Conservation (phyloP, 2,888 invertebrate species). For the Cephus runcator region DNA sequence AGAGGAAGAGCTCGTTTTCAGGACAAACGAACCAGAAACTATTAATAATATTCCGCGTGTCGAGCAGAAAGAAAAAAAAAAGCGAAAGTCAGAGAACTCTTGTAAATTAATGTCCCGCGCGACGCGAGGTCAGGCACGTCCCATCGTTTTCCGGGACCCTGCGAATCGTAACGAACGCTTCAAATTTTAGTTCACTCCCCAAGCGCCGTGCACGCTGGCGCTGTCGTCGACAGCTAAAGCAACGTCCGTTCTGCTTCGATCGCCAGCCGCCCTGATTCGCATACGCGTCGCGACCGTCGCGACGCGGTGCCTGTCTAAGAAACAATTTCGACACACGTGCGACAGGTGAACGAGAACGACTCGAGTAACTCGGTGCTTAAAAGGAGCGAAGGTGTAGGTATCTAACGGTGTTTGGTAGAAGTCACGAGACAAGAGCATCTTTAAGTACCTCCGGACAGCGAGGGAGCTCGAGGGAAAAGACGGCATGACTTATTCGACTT, state of each 20-base stretch:
- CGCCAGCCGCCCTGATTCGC: neutral
- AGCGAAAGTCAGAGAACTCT: slow-evolving; percentile 50
- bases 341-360: neutral
- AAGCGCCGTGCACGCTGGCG: too few relatives aligned
- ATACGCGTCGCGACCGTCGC: neutral
- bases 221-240: too few relatives aligned
- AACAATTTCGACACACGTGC: neutral
- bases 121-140: neutral
- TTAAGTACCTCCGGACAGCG: neutral
- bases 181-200: neutral
- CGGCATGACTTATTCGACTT: neutral
- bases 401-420: neutral
- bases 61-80: slow-evolving; percentile 51
- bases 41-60: slow-evolving; percentile 52
- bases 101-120: slow-evolving; percentile 8
- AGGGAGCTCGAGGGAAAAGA: neutral
- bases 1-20: slow-evolving; percentile 57
- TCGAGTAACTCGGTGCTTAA: neutral
- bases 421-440: neutral
- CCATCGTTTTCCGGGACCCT: neutral
- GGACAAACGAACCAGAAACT: slow-evolving; percentile 58
- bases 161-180: neutral
- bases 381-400: neutral
- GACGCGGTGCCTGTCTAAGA: neutral
- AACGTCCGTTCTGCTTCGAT: neutral